These are phyloP conservation scores for Aix galericulata DNA, from an alignment of 2,113 vertebrate genomes.

Conservation along the genomic window DNA sequence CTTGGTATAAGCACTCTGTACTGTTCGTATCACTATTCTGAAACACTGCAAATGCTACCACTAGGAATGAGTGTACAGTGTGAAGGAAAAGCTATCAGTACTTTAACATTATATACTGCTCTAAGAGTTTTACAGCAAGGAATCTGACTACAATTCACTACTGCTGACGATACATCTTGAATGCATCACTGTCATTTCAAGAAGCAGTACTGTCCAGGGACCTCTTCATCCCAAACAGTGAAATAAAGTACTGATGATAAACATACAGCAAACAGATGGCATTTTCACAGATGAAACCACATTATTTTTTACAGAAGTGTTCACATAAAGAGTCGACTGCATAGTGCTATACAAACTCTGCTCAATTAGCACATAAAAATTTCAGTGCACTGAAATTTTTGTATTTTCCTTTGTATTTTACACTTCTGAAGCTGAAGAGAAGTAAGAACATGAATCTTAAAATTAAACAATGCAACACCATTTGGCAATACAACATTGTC, in stretches of 20 bases:
- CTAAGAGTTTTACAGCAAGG: not conserved
- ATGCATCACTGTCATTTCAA: not conserved
- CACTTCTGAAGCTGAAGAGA: not conserved
- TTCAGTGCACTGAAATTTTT: not conserved
- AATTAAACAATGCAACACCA: not conserved
- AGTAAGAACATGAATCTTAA: not conserved
- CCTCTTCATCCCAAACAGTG: not conserved
- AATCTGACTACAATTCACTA: accelerated
- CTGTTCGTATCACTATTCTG: not conserved
- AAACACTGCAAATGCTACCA: not conserved
- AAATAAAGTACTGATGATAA: not conserved
- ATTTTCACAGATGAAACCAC: not conserved
- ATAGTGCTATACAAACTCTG: not conserved
- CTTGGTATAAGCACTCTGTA: not conserved
- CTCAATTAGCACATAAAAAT: not conserved
- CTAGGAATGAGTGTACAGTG: accelerated
- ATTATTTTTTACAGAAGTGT: not conserved
- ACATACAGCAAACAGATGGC: not conserved
- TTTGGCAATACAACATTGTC: not conserved
- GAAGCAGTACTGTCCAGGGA: not conserved
- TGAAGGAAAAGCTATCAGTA: not conserved
- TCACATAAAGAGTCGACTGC: not conserved
- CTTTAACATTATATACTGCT: not conserved
- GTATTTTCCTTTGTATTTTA: not conserved
- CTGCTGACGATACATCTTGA: not conserved